A percentile compares a stretch with the other conserved stretches of the same genome.
phyloP scores from a whole-genome alignment of 2,797 vertebrate species.

The Leucoraja ocellata region DNA sequence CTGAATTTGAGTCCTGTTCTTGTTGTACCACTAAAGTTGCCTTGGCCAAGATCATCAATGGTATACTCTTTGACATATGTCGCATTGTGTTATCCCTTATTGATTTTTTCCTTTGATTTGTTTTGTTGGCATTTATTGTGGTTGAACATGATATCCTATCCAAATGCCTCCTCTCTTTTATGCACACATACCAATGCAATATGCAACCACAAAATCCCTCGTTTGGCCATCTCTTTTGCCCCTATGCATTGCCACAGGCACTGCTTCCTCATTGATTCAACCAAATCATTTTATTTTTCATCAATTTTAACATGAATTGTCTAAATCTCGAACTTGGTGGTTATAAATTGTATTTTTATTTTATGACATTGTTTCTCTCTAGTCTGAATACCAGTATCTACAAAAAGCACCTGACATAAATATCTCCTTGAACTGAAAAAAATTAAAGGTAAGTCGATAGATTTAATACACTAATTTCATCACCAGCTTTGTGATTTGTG shows the following conservation, averaged over 20 bases:
- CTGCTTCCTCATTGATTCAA: not conserved
- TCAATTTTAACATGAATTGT: not conserved
- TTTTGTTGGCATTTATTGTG: not conserved
- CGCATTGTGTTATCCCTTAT: not conserved
- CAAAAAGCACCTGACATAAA: slow-evolving; percentile 57
- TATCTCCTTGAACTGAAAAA: slow-evolving; percentile 57
- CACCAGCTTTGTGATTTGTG: not conserved
- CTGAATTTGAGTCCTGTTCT: not conserved
- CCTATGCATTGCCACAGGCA: not conserved
- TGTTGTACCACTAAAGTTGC: not conserved
- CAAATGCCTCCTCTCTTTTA: not conserved
- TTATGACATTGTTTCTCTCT: slow-evolving; percentile 39
- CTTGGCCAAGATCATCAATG: not conserved
- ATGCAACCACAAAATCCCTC: not conserved
- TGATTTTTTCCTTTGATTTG: not conserved
- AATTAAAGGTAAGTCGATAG: not conserved
- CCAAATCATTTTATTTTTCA: not conserved
- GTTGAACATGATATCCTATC: not conserved
- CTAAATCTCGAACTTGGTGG: not conserved
- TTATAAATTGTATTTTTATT: not conserved
- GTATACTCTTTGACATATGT: not conserved
- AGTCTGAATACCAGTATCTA: slow-evolving; percentile 54
- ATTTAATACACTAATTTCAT: not conserved
- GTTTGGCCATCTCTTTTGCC: not conserved
- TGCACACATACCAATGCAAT: not conserved